phyloP scores from a whole-genome alignment of 2,797 vertebrate genomes.

The Heteromormyrus szaboi region DNA sequence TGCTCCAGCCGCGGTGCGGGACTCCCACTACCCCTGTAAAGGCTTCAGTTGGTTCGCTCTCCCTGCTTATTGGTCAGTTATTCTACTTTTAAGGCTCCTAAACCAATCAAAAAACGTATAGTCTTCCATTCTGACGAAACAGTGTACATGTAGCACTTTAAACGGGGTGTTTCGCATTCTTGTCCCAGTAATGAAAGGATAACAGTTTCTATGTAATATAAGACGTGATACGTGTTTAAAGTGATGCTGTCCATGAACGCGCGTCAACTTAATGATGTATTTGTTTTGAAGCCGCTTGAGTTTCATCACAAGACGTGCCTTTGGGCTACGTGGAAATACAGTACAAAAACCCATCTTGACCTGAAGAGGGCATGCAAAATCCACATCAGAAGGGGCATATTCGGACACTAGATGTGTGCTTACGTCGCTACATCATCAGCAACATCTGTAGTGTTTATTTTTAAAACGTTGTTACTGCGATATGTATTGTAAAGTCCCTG shows the following conservation, averaged over 20 bases:
- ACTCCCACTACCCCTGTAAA: neutral
- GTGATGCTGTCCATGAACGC: neutral
- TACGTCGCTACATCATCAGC: neutral
- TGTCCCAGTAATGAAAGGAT: neutral
- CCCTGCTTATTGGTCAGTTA: neutral
- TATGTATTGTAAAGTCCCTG: neutral
- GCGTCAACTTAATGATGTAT: neutral
- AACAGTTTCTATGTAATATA: neutral
- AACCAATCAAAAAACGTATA: neutral
- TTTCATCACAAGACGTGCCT: neutral
- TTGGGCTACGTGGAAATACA: neutral
- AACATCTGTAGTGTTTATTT: neutral
- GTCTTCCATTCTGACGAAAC: neutral
- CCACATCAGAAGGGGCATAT: neutral
- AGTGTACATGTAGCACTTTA: neutral
- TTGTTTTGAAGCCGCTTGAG: neutral
- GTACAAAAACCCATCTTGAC: neutral
- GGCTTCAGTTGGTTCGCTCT: neutral
- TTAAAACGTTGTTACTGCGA: neutral
- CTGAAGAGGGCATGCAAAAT: neutral
- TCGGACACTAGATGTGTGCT: neutral
- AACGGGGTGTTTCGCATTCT: neutral
- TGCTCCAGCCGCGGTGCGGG: neutral
- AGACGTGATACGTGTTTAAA: neutral
- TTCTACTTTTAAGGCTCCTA: neutral